Percentiles rank a stretch among this genome's conserved stretches.
Conservation (phyloP, 2,888 invertebrate species). For the Latrodectus elegans region DNA sequence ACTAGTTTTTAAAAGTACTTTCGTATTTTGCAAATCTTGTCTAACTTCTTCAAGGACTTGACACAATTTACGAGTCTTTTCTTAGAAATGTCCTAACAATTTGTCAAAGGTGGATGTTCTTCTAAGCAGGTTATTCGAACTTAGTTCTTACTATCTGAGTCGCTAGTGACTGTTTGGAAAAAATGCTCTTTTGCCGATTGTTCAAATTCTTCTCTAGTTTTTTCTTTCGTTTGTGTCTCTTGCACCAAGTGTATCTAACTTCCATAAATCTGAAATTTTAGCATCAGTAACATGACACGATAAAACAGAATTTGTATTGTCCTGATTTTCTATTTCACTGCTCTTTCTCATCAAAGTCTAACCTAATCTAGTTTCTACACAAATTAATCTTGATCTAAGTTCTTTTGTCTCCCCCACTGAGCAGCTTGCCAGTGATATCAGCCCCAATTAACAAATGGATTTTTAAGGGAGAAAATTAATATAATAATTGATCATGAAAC, state of each 20-base stretch:
- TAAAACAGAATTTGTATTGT: too few relatives aligned
- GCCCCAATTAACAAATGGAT: not conserved
- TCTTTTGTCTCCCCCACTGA: too few relatives aligned
- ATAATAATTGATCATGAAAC: not conserved
- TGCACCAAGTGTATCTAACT: too few relatives aligned
- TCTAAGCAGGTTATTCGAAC: too few relatives aligned
- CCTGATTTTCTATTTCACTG: not conserved
- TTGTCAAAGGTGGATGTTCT: not conserved
- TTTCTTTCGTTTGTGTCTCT: too few relatives aligned
- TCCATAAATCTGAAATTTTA: too few relatives aligned
- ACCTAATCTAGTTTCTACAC: too few relatives aligned
- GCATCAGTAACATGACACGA: too few relatives aligned
- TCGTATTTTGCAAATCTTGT: not conserved
- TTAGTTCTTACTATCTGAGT: not conserved
- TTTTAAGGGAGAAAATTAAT: not conserved
- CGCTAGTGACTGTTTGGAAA: not conserved
- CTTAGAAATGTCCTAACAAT: not conserved
- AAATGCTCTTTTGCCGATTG: not conserved
- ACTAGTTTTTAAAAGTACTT: not conserved
- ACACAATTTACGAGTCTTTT: too few relatives aligned
- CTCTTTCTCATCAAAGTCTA: not conserved
- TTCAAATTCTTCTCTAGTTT: too few relatives aligned
- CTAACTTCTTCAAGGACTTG: not conserved
- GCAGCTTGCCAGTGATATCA: too few relatives aligned
- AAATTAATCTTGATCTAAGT: too few relatives aligned